Evolutionary conservation across 2,797 vertebrate species (phyloP).

Genomic region (Xerus rutilus): DNA sequence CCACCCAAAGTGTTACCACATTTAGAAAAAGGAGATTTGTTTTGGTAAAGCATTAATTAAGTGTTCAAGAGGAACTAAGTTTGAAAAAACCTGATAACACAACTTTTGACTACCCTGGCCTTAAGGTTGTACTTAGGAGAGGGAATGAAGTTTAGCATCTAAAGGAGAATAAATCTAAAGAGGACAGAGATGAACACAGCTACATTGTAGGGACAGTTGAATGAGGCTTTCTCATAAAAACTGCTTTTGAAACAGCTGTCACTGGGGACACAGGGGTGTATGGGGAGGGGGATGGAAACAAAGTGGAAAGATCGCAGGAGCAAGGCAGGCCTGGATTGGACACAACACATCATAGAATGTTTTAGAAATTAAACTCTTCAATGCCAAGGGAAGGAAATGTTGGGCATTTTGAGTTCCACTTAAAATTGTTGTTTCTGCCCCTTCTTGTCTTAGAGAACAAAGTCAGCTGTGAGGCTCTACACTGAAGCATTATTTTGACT

Average conservation of each 20-base stretch:
- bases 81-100: neutral
- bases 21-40: neutral
- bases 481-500: neutral
- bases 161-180: constrained; percentile 3
- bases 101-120: neutral
- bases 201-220: neutral
- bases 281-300: neutral
- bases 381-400: neutral
- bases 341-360: no score
- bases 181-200: neutral
- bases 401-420: neutral
- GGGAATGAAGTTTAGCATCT: neutral
- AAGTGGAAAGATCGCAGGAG: neutral
- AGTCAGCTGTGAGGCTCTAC: neutral
- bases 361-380: neutral
- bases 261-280: neutral
- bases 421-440: neutral
- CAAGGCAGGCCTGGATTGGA: neutral
- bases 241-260: neutral
- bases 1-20: neutral
- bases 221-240: neutral
- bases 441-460: neutral
- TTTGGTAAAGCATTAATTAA: neutral
- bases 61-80: neutral
- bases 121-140: neutral